These are phyloP conservation scores for Plecturocebus donacophilus DNA, from an alignment of 2,113 vertebrate species.

Conservation along the genomic window DNA sequence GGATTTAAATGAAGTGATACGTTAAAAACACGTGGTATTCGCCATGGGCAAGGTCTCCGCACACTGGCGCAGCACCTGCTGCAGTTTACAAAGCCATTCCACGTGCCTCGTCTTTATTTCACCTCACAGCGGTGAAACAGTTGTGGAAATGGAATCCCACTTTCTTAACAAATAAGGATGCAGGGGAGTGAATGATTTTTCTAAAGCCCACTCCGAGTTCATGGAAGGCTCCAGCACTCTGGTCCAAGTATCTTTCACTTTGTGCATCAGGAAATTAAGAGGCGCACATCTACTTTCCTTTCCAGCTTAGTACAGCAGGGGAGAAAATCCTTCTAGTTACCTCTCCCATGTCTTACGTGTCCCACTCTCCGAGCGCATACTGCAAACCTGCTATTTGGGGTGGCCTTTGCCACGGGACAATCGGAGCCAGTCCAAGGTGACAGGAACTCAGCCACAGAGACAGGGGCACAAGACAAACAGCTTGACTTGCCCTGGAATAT, in stretches of 20 bases:
- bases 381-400: background rate
- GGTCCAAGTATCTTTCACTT: too few relatives aligned
- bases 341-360: background rate
- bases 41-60: fast-evolving
- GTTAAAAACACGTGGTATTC: background rate
- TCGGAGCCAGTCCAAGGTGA: background rate
- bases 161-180: background rate
- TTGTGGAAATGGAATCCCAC: background rate
- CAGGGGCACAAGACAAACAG: fast-evolving
- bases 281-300: background rate
- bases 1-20: background rate
- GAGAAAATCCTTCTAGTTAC: background rate
- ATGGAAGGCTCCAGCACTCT: too few relatives aligned
- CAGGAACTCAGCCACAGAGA: background rate
- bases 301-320: background rate
- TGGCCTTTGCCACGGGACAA: background rate
- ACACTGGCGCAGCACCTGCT: background rate
- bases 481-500: background rate
- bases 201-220: fast-evolving
- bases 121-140: too few relatives aligned
- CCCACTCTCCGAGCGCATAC: background rate
- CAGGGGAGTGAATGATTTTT: fast-evolving
- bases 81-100: background rate
- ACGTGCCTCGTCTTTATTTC: background rate
- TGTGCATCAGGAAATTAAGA: background rate